A percentile compares a stretch with the other conserved stretches of the same genome.
These are phyloP conservation scores for Melanotaenia boesemani DNA, from an alignment of 2,797 vertebrate genomes.

Conservation along the genomic window DNA sequence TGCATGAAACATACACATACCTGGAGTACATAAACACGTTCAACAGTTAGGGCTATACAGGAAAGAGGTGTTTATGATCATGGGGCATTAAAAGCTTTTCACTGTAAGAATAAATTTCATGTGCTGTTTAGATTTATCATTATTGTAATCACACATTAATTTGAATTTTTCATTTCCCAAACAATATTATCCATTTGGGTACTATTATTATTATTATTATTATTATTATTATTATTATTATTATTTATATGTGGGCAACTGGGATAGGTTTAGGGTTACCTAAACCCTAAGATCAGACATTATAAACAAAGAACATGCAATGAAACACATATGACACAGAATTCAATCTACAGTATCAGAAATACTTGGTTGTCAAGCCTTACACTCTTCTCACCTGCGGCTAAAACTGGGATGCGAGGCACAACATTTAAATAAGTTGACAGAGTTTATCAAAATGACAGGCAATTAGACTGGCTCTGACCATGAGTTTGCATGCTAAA, in stretches of 20 bases:
- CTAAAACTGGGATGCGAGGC: conserved; percentile 62
- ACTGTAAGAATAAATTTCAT: not conserved
- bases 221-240: no score
- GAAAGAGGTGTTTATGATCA: not conserved
- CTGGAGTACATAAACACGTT: conserved; percentile 4
- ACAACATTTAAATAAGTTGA: conserved; percentile 80
- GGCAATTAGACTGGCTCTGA: conserved; percentile 78
- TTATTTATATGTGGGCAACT: no score
- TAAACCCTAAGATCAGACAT: not conserved
- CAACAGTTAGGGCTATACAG: not conserved
- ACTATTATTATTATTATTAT: not conserved
- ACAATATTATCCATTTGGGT: not conserved
- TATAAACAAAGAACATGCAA: conserved; percentile 6
- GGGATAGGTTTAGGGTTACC: no score
- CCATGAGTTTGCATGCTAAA: conserved; percentile 78
- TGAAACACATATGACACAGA: conserved; percentile 34
- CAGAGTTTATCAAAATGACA: conserved; percentile 83
- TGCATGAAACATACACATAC: not conserved
- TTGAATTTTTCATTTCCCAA: not conserved
- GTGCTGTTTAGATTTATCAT: not conserved
- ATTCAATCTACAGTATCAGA: conserved; percentile 39
- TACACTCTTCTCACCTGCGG: conserved; percentile 47
- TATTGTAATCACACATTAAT: not conserved
- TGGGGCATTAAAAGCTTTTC: not conserved
- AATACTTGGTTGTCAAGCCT: conserved; percentile 22